Percentiles rank a stretch among this genome's conserved stretches.
These are phyloP conservation scores for Lagria hirta DNA, from an alignment of 2,888 invertebrate species.

Conservation along the genomic window DNA sequence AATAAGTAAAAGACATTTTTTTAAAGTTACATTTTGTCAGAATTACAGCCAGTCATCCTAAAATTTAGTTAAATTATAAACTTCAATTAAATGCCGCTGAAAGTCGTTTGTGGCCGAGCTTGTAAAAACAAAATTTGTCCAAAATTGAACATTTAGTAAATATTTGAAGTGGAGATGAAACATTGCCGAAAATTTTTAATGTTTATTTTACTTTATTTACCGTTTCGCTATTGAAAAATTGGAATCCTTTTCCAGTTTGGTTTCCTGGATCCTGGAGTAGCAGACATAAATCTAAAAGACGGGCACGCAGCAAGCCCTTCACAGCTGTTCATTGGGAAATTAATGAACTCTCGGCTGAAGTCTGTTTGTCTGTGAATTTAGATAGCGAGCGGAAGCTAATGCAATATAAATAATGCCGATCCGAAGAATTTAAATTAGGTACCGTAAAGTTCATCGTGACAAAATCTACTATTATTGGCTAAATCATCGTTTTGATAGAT, in stretches of 20 bases:
- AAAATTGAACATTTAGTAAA: too few species aligned
- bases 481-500: slow-evolving; percentile 20
- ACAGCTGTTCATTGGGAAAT: slow-evolving; percentile 42
- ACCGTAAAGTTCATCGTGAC: slow-evolving; percentile 7
- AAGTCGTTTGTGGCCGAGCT: too few species aligned
- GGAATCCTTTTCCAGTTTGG: slow-evolving; percentile 35
- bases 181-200: too few species aligned
- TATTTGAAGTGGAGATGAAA: too few species aligned
- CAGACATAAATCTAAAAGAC: slow-evolving; percentile 31
- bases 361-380: slow-evolving; percentile 39
- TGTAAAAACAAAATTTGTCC: too few species aligned
- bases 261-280: slow-evolving; percentile 28
- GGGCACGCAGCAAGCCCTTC: slow-evolving; percentile 30
- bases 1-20: too few species aligned
- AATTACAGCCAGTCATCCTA: too few species aligned
- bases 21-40: too few species aligned
- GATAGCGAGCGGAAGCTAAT: slow-evolving; percentile 39
- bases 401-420: slow-evolving; percentile 43
- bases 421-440: slow-evolving; percentile 38
- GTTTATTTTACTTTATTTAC: too few species aligned
- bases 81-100: too few species aligned
- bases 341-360: slow-evolving; percentile 38
- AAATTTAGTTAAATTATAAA: too few species aligned
- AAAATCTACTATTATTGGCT: slow-evolving; percentile 17
- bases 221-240: slow-evolving; percentile 36